Evolutionary conservation across 2,797 vertebrate genomes (phyloP), one percentile per base, ranked within the genome.

Genomic region (Onychomys torridus): DNA sequence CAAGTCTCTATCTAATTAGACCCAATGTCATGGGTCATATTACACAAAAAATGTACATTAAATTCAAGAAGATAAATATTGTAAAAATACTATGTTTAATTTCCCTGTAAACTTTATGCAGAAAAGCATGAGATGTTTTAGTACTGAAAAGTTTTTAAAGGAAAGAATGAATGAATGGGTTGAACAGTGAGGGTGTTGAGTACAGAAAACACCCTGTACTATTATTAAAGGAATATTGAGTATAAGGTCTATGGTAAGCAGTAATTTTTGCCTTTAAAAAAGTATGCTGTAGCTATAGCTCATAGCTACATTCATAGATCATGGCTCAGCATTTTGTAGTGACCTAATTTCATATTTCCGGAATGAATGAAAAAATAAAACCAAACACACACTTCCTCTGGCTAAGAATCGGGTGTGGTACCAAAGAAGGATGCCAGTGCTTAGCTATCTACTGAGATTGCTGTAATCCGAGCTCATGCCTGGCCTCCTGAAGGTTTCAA

Each of bases 381-480:
- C 46, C 2, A 71, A 93, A 43, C 29, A 14, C 25, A 78, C 4
- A 23, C 71, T 5, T 4, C 2, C 16, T 46, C 79, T 32, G 37
- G 21, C 14, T 87, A 37, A 40, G 13, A n/a, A 17, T 1, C 2
- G 25, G 87, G 29, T 16, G 6, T 25, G 5, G 12, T 25, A 9
- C 52, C 25, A 49, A 12, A 0, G 2, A 7, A 8, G 17, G 19
- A 12, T 4, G 5, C 32, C 19, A 46, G 52, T 29, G 8, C 5
- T 8, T 23, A 69, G 16, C 27, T 90, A 2, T 78, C 49, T 57
- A 32, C 2, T 46, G 63, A 83, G 3, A 21, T 3, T 21, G 4
- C 2, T 37, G 7, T 6, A 29, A 4, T 23, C 10, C 77, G 10
- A 89, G 59, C 19, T 34, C 29, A 2, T 5, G 2, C 9, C 4